These are phyloP conservation scores for Bradypodion ventrale DNA, from an alignment of 2,797 vertebrate species.

Conservation along the genomic window DNA sequence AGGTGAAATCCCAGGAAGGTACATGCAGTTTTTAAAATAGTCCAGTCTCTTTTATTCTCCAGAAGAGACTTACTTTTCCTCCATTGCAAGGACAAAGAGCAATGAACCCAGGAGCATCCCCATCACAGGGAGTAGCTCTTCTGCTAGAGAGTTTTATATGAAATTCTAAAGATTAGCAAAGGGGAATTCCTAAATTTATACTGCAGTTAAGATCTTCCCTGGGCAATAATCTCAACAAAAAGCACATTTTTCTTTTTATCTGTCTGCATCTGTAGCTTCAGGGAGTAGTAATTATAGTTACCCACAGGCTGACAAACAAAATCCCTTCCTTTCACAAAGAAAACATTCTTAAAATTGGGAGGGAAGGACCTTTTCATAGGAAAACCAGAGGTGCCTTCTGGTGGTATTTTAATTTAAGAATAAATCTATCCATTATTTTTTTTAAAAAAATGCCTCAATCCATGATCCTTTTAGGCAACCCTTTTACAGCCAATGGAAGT, in stretches of 20 bases:
- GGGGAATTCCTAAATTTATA: slow-evolving; percentile 37
- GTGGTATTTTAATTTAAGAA: neutral
- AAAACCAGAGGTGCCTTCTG: neutral
- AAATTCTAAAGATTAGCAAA: slow-evolving; percentile 41
- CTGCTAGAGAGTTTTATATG: slow-evolving; percentile 18
- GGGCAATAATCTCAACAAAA: neutral
- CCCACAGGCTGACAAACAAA: neutral
- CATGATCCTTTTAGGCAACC: neutral
- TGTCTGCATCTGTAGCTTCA: neutral
- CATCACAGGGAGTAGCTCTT: slow-evolving; percentile 61
- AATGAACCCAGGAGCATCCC: slow-evolving; percentile 49
- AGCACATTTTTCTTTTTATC: neutral
- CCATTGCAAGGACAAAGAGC: slow-evolving; percentile 24
- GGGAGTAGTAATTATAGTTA: neutral
- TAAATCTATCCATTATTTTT: neutral
- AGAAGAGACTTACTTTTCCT: neutral
- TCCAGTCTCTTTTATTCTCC: too few relatives aligned
- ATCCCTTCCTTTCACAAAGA: neutral
- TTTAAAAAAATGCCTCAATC: neutral
- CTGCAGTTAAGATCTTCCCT: slow-evolving; percentile 13
- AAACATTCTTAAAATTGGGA: neutral
- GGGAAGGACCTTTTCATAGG: neutral
- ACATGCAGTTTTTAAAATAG: too few relatives aligned
- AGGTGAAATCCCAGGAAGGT: neutral
- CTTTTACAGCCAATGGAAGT: neutral